phyloP scores from a whole-genome alignment of 2,113 vertebrate genomes.

The Cochlearius cochlearius region DNA sequence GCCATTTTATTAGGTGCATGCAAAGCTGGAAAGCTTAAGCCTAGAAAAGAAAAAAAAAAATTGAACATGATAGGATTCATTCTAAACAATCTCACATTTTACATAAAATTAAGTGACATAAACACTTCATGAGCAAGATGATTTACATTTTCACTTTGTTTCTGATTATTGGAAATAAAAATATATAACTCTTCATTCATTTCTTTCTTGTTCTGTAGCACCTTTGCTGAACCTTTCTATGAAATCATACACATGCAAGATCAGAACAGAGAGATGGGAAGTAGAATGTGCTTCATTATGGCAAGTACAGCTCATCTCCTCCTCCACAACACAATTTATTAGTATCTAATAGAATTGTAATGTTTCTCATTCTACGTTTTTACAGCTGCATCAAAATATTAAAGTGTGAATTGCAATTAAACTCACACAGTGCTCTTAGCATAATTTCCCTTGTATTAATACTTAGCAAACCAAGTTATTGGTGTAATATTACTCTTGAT shows the following conservation, averaged over 20 bases:
- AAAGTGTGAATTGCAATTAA: constrained; percentile 69
- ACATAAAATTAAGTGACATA: not conserved
- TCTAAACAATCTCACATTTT: not conserved
- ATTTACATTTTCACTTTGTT: constrained; percentile 41
- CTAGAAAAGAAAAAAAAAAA: not conserved
- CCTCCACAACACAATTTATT: constrained; percentile 66
- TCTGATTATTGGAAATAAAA: constrained; percentile 15
- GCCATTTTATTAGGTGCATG: not conserved
- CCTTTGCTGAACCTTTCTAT: not conserved
- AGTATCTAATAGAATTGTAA: constrained; percentile 70
- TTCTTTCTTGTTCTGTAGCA: not conserved
- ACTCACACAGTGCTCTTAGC: constrained; percentile 66
- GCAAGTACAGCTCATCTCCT: constrained; percentile 45
- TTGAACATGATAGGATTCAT: not conserved
- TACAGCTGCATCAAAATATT: constrained; percentile 74
- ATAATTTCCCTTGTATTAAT: constrained; percentile 72
- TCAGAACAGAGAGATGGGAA: constrained; percentile 21
- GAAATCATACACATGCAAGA: not conserved
- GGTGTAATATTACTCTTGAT: constrained; percentile 68
- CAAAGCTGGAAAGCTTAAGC: not conserved
- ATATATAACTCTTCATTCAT: not conserved
- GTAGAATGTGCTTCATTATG: constrained; percentile 16
- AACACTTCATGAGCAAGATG: not conserved
- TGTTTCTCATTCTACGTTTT: constrained; percentile 68
- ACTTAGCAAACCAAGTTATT: constrained; percentile 71